Conservation (phyloP, 2,113 vertebrate species). For the Stigmatopora nigra region DNA sequence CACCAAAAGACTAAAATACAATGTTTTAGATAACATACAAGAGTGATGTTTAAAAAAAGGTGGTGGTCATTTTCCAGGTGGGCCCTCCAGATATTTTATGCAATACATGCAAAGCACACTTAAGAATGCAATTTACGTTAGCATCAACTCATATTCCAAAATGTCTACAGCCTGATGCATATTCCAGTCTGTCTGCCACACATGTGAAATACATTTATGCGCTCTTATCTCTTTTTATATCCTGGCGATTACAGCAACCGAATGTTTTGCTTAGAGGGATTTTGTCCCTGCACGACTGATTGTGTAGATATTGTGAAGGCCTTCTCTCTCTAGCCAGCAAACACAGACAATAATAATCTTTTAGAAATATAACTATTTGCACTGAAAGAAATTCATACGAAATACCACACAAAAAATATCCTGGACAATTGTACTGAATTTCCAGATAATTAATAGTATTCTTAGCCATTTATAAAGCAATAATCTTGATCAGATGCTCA, state of each 20-base stretch:
- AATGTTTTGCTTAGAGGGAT: constrained; percentile 20
- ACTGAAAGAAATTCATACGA: neutral
- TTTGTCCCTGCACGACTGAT: constrained; percentile 35
- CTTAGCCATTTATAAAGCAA: constrained; percentile 23
- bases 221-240: constrained; percentile 37
- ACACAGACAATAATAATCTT: neutral
- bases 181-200: constrained; percentile 27
- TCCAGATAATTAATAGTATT: constrained; percentile 25
- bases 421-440: constrained; percentile 13
- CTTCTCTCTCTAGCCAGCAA: neutral
- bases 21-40: neutral
- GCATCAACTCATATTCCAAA: constrained; percentile 30
- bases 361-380: neutral
- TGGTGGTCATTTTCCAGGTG: constrained; percentile 13
- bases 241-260: constrained; percentile 12
- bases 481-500: constrained; percentile 11
- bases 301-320: constrained; percentile 15
- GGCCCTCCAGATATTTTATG: constrained; percentile 15
- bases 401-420: constrained; percentile 1
- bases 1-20: neutral
- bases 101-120: constrained; percentile 10
- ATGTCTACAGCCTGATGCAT: constrained; percentile 31
- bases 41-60: neutral
- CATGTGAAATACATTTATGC: constrained; percentile 45
- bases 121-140: constrained; percentile 18